phyloP scores from a whole-genome alignment of 2,797 vertebrate species.

The Mastacembelus armatus region DNA sequence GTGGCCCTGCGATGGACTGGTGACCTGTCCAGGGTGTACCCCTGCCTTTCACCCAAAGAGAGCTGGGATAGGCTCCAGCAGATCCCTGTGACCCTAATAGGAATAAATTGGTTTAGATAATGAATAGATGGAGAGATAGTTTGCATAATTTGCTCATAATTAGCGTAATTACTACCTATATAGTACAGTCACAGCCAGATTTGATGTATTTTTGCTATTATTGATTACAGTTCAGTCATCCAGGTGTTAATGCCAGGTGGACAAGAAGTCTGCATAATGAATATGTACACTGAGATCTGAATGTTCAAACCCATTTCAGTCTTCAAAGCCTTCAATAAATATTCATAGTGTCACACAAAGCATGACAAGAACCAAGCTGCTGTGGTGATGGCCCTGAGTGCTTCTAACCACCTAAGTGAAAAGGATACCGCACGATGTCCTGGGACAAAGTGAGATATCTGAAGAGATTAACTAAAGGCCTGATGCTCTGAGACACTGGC shows the following conservation, averaged over 20 bases:
- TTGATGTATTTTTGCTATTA: conserved; percentile 5
- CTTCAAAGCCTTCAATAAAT: too few relatives aligned
- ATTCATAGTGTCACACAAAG: not conserved
- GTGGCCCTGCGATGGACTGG: too few relatives aligned
- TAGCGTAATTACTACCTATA: conserved; percentile 9
- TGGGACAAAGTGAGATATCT: conserved; percentile 49
- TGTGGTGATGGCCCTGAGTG: not conserved
- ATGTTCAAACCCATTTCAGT: conserved; percentile 1
- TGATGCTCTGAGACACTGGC: conserved; percentile 33
- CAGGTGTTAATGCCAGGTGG: not conserved
- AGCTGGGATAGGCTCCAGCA: too few relatives aligned
- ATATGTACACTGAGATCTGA: not conserved
- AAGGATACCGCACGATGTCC: conserved; percentile 11
- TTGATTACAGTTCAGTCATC: conserved; percentile 14
- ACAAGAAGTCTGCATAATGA: not conserved
- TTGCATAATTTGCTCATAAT: conserved; percentile 11
- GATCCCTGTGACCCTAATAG: too few relatives aligned
- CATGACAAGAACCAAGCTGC: not conserved
- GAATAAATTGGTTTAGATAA: too few relatives aligned
- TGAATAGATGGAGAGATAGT: too few relatives aligned
- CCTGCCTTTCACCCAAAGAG: too few relatives aligned
- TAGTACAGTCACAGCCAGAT: conserved; percentile 2
- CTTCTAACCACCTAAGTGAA: conserved; percentile 3
- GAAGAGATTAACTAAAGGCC: conserved; percentile 32
- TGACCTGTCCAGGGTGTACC: too few relatives aligned